Evolutionary conservation across 2,888 invertebrate species (phyloP), one percentile per base, ranked within the genome.

Genomic region (Heliconius sara): DNA sequence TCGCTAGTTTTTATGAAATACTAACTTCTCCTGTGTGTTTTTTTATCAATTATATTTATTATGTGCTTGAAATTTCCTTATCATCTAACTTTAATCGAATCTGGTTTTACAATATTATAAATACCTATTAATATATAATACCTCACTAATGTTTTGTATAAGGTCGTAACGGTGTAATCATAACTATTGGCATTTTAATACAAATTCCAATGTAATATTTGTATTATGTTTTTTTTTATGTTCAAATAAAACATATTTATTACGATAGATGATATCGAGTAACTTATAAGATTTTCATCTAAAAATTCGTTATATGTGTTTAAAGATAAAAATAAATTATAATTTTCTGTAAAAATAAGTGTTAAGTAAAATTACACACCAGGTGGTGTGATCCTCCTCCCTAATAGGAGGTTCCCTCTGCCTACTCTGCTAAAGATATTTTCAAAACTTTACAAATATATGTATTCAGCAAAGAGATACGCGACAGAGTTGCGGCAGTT

Each of bases 401-500:
- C 52, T 52, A 52, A 52, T 6, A 52, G 6, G 19, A 52, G 52
- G 52, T 52, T 52, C 19, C 19, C 52, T 52, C 52, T 19, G 19
- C 19, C 52, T 52, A 52, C 7, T 52, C 52, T 19, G 19, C 52
- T 52, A 52, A 19, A 52, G 6, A 52, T 52, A 52, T 19, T 19
- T 19, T 52, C 3, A 19, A 52, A 19, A 1, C 52, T 52, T 52
- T 19, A 22, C 19, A 19, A 52, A 52, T 47, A 52, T 68, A 39
- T 67, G 22, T 68, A 25, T 83, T 73, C 83, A 88, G 86, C 90
- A 93, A 88, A 90, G 95, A 63, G 95, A 95, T 81, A 91, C 92
- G 3, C 89, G 94, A 79, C 94, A 94, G 83, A 95, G 95, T 82
- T 93, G 94, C 83, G 95, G 95, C 84, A 94, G 95, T 79, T 94